Base-by-base conservation (phyloP, 2,797 vertebrate species). In the Scarus forsteni region DNA sequence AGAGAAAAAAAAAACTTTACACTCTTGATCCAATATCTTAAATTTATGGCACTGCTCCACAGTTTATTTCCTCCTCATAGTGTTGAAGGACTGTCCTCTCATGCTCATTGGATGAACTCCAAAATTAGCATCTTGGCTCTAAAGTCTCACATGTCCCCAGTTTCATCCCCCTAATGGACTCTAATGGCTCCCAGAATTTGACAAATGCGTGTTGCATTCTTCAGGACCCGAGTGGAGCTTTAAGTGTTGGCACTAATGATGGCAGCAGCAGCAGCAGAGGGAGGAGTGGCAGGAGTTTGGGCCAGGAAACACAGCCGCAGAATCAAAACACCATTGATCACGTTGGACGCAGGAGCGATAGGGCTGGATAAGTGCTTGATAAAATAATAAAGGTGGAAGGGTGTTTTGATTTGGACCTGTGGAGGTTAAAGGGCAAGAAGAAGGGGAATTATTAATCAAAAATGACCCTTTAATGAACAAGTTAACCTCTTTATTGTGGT, bases 121-220 rank as follows among this genome's bases (percentile, higher is more conserved):
- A 81, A 68, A 83, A 4, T 73, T 56, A 72, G 62, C 19, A 55
- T 76, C 65, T 60, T 82, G 74, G 69, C 79, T 80, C 56, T 15
- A 3, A 56, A 73, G 49, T 66, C 78, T 76, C 58, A 68, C 59
- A 43, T 59, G 63, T 69, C 65, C 19, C 42, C 52, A 58, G 36
- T 65, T 83, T 87, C 81, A 86, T 87, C 63, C 53, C 53, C 38
- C 62, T 88, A 89, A 91, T 85, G 73, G 77, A 70, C 58, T 63
- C 54, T 85, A 81, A 87, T 81, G 44, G 67, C 60, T 18, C 40
- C 59, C 27, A 16, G 46, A 69, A 87, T 83, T 73, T 86, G 81
- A 87, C 73, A 62, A 80, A 89, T 75, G 83, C 14, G 0, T 8
- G 16, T 71, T 58, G 69, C 64, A 63, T 61, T 75, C 73, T 70